Conservation (phyloP, 1,140 invertebrate genomes). For the Drosophila ironensis region DNA sequence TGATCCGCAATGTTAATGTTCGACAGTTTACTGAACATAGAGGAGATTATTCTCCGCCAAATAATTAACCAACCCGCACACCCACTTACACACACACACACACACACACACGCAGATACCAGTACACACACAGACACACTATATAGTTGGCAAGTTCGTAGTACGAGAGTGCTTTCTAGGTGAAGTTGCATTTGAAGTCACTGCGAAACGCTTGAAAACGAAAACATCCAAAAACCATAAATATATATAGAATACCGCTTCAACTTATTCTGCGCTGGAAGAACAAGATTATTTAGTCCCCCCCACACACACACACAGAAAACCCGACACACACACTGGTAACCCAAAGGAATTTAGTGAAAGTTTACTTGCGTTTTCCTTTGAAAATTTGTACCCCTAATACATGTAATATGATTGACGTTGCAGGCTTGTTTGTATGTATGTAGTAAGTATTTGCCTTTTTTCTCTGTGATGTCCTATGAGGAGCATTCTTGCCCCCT, state of each 20-base stretch:
- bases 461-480: slow-evolving; percentile 43
- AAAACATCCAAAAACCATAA: slow-evolving; percentile 24
- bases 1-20: slow-evolving; percentile 40
- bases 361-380: slow-evolving; percentile 36
- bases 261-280: slow-evolving; percentile 36
- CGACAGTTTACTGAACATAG: slow-evolving; percentile 43
- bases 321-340: slow-evolving; percentile 12
- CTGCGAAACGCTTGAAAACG: slow-evolving; percentile 40
- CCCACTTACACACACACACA: slow-evolving; percentile 7
- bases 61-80: slow-evolving; percentile 26
- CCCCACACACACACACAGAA: slow-evolving; percentile 7
- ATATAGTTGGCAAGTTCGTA: slow-evolving; percentile 22
- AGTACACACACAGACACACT: slow-evolving; percentile 6
- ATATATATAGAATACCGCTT: slow-evolving; percentile 37
- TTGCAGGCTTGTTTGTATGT: slow-evolving; percentile 77
- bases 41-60: slow-evolving; percentile 14
- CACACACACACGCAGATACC: slow-evolving; percentile 18
- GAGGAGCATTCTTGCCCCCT: slow-evolving; percentile 25
- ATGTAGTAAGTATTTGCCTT: slow-evolving; percentile 79
- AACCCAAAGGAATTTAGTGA: slow-evolving; percentile 32
- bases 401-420: slow-evolving; percentile 58
- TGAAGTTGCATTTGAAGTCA: slow-evolving; percentile 43
- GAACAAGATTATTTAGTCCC: slow-evolving; percentile 32
- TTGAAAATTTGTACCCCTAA: slow-evolving; percentile 12
- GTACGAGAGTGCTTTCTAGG: slow-evolving; percentile 46